Conservation (phyloP, 2,888 invertebrate species). For the Frankliniella fusca region DNA sequence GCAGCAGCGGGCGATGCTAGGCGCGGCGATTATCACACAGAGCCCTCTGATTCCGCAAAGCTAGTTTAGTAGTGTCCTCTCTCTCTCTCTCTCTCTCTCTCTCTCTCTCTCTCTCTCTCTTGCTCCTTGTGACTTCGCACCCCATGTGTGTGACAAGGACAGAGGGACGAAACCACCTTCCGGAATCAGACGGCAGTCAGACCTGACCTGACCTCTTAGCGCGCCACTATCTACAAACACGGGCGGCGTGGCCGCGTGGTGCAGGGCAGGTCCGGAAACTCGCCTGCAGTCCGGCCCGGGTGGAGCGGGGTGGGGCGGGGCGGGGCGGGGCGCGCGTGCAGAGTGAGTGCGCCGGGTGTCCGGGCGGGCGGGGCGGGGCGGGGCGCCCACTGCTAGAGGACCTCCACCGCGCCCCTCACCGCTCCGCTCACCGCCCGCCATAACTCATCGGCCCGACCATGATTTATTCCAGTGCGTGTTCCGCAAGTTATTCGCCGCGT, state of each 20-base stretch:
- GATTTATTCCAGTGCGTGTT: slow-evolving; percentile 10
- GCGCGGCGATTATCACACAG: too few species aligned
- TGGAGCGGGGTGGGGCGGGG: neutral
- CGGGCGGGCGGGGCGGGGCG: neutral
- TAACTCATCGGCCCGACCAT: neutral
- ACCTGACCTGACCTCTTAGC: too few species aligned
- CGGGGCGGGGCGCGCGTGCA: neutral
- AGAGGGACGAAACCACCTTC: too few species aligned
- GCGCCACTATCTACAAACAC: neutral
- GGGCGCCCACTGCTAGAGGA: neutral
- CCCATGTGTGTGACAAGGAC: too few species aligned
- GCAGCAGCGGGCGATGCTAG: too few species aligned
- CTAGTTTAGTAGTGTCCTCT: too few species aligned
- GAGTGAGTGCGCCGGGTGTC: neutral
- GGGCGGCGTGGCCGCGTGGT: neutral
- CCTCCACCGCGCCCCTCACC: neutral
- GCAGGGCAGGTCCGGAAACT: neutral
- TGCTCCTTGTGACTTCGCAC: too few species aligned
- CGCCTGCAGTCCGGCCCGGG: neutral
- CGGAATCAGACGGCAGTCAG: too few species aligned
- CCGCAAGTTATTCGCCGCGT: neutral
- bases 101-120: too few species aligned
- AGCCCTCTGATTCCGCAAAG: too few species aligned
- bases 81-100: too few species aligned
- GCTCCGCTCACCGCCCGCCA: neutral